A percentile compares a stretch with the other conserved stretches of the same genome.
Evolutionary conservation across 2,888 invertebrate species (phyloP).

Genomic region (Tyria jacobaeae): DNA sequence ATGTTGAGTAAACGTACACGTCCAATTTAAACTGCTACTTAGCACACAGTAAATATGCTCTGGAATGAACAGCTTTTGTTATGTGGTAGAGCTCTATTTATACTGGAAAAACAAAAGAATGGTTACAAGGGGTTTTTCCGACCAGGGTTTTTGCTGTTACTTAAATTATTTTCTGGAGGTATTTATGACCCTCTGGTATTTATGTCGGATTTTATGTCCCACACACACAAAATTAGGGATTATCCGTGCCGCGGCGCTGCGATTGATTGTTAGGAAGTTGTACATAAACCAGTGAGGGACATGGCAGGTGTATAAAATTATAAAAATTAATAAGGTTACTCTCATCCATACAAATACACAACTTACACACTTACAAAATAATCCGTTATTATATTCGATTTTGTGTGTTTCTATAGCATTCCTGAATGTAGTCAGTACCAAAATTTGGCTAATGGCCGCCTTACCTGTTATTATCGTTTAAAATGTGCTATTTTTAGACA

Average conservation of each 20-base stretch:
- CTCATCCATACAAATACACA: too few species aligned
- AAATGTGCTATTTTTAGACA: not conserved
- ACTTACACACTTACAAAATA: too few species aligned
- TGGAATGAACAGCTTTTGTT: conserved; percentile 4
- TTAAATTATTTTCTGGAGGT: too few species aligned
- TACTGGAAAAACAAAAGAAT: conserved; percentile 29
- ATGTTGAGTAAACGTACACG: conserved; percentile 39
- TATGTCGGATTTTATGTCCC: too few species aligned
- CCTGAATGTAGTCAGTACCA: not conserved
- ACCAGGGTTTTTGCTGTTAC: conserved; percentile 15
- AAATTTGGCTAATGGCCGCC: not conserved
- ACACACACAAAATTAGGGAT: too few species aligned
- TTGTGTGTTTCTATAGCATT: not conserved
- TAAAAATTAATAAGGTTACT: too few species aligned
- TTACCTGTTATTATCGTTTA: too few species aligned
- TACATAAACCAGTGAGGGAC: too few species aligned
- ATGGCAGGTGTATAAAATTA: too few species aligned
- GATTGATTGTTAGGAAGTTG: too few species aligned
- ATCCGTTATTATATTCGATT: not conserved
- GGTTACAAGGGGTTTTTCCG: conserved; percentile 46
- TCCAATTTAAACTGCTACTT: conserved; percentile 33
- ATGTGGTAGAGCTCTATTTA: conserved; percentile 23
- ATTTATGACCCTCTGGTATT: too few species aligned
- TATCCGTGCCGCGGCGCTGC: too few species aligned
- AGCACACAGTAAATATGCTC: conserved; percentile 5